Evolutionary conservation across 2,888 invertebrate genomes (phyloP).

Genomic region (Saturnia japonica): DNA sequence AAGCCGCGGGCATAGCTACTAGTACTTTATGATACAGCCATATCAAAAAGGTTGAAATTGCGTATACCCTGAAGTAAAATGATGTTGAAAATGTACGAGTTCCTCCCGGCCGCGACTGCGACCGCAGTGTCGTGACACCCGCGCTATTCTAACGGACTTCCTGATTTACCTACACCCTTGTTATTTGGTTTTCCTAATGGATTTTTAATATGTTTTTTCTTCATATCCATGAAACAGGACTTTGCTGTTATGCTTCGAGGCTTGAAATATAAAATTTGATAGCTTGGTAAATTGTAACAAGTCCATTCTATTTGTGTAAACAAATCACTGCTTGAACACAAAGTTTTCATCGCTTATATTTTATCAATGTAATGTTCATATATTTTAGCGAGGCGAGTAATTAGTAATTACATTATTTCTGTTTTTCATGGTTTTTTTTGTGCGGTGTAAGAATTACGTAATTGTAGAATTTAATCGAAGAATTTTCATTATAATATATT

Average conservation of each 20-base stretch:
- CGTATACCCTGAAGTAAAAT: conserved; percentile 15
- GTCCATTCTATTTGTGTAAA: not conserved
- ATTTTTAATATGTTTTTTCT: conserved; percentile 53
- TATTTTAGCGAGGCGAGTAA: too few relatives aligned
- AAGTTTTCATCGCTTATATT: not conserved
- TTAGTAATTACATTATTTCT: too few relatives aligned
- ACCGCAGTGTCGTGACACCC: too few relatives aligned
- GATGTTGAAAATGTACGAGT: conserved; percentile 13
- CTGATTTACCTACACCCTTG: conserved; percentile 50
- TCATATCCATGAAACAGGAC: conserved; percentile 23
- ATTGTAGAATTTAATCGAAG: too few relatives aligned
- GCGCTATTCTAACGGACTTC: conserved; percentile 42
- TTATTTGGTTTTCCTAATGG: conserved; percentile 59
- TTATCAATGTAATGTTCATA: too few relatives aligned
- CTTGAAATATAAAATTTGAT: not conserved
- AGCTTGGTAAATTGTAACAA: not conserved
- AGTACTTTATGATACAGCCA: not conserved
- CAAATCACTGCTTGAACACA: not conserved
- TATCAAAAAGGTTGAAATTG: not conserved
- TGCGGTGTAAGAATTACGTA: too few relatives aligned
- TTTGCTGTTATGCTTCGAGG: conserved; percentile 9
- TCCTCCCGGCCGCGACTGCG: conserved; percentile 29
- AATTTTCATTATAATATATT: too few relatives aligned
- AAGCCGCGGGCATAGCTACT: too few relatives aligned
- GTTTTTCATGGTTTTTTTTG: too few relatives aligned